Base-by-base conservation (phyloP, 1,140 invertebrate genomes). In the Drosophila sechellia region DNA sequence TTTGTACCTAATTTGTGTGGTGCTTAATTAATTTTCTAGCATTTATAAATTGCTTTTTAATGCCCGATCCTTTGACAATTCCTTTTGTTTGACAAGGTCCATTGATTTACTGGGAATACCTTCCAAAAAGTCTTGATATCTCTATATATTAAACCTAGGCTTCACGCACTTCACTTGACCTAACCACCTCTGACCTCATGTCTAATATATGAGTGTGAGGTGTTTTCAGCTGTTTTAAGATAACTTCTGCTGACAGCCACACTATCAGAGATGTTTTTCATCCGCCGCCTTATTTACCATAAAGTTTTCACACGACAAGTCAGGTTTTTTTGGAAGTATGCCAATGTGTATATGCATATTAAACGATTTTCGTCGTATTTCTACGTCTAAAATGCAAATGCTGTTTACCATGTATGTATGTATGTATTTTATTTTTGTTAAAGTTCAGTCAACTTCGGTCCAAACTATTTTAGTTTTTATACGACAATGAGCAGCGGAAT, bases 401-500 rank as follows among this genome's bases (percentile, higher is more conserved):
- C 13, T 13, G 17, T 15, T 48, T 64, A n/a, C n/a, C n/a, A n/a
- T n/a, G n/a, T n/a, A n/a, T n/a, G n/a, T n/a, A n/a, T n/a, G n/a
- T n/a, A 35, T 45, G 60, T 39, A 71, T 72, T 76, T 52, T 77
- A 71, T 70, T 50, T 69, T 45, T 42, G 5, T 13, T 4, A 50
- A 77, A 76, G 81, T 81, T 86, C 83, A 87, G 12, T 86, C 75
- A 87, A 83, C 81, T 74, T 66, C 66, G 20, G 12, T 3, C 37
- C 37, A 31, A 48, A 45, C 25, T 42, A 39, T 40, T 50, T 39
- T 50, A 42, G 35, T 34, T 17, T 34, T 13, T 27, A 35, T 46
- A 50, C 48, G 31, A 12, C 13, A 46, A 27, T 31, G n/a, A 4
- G 22, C 20, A 56, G 22, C 13, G 53, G 10, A 40, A 11, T 12